Conservation (phyloP, 2,888 invertebrate species). For the Cotesia congregata region DNA sequence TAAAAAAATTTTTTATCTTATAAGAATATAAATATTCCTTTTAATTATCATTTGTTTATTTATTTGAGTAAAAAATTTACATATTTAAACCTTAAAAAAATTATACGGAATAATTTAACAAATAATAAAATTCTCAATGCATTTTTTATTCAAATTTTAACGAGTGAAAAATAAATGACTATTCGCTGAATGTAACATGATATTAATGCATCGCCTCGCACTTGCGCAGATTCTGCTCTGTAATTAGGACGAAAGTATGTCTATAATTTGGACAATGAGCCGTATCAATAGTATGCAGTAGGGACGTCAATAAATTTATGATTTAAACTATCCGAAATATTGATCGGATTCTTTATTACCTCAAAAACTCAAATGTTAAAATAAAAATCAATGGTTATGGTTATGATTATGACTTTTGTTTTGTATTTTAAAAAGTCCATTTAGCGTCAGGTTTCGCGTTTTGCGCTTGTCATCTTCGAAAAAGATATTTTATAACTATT, state of each 20-base stretch:
- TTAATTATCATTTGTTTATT: no score
- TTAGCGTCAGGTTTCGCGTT: background rate
- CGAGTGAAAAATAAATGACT: background rate
- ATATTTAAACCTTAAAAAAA: no score
- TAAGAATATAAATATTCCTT: no score
- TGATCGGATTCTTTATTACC: background rate
- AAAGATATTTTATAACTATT: background rate
- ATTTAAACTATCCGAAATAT: background rate
- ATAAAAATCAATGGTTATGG: background rate
- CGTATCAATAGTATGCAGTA: background rate
- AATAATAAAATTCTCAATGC: background rate
- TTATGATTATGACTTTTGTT: background rate
- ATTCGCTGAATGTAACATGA: background rate
- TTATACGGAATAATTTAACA: no score
- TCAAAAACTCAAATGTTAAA: background rate
- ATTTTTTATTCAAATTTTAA: background rate
- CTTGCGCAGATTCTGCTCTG: background rate
- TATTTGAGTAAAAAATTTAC: no score
- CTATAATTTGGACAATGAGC: background rate
- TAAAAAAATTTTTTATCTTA: no score
- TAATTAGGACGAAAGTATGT: background rate
- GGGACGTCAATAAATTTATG: background rate
- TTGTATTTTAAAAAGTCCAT: background rate
- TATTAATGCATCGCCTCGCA: background rate
- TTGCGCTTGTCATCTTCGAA: background rate